Evolutionary conservation across 2,888 invertebrate genomes (phyloP).

Genomic region (Diachrysia chrysitis): DNA sequence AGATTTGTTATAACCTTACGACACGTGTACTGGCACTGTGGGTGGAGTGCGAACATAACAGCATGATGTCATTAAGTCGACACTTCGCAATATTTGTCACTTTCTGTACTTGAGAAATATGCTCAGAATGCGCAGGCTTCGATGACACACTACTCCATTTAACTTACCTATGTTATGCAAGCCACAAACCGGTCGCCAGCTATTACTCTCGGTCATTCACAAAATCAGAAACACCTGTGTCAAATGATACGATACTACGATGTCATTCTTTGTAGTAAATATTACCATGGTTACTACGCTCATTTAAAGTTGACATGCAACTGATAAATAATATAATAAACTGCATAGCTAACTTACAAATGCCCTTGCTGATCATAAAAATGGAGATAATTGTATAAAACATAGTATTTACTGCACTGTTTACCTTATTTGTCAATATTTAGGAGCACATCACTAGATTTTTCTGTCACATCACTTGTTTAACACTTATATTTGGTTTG

Average conservation of each 20-base stretch:
- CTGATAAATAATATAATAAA: conserved; percentile 50
- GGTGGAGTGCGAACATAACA: conserved; percentile 81
- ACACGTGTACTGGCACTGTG: conserved; percentile 78
- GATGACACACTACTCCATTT: conserved; percentile 75
- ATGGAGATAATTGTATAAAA: conserved; percentile 57
- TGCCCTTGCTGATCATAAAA: conserved; percentile 72
- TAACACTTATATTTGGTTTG: conserved; percentile 66
- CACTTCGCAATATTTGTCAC: conserved; percentile 77
- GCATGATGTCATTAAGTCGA: conserved; percentile 84
- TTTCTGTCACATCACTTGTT: conserved; percentile 73
- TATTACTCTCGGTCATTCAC: conserved; percentile 73
- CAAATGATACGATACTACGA: conserved; percentile 62
- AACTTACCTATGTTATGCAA: conserved; percentile 74
- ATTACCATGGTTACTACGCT: conserved; percentile 34
- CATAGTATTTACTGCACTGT: conserved; percentile 58
- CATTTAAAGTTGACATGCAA: conserved; percentile 59
- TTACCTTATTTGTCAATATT: conserved; percentile 72
- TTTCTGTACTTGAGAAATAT: conserved; percentile 65
- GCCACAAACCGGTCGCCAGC: conserved; percentile 71
- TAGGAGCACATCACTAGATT: conserved; percentile 72
- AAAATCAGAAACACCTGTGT: conserved; percentile 73
- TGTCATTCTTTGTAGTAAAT: conserved; percentile 39
- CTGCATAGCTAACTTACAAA: conserved; percentile 67
- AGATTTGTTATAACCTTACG: conserved; percentile 62
- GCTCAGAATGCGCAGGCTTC: conserved; percentile 63